Conservation (phyloP, 2,113 vertebrate species). For the Chloropsis hardwickii region DNA sequence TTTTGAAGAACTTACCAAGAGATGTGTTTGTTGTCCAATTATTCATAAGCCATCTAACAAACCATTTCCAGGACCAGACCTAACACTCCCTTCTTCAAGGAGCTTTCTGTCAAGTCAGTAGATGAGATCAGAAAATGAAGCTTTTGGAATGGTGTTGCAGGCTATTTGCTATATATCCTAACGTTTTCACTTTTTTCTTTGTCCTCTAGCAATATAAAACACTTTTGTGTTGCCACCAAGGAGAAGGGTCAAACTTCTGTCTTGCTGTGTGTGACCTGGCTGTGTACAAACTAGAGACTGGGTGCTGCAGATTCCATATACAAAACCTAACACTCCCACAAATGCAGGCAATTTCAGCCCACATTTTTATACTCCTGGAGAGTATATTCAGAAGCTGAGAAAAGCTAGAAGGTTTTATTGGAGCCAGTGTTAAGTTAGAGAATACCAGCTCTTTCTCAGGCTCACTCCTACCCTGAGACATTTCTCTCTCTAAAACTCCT, state of each 20-base stretch:
- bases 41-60: background rate
- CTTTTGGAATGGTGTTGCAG: background rate
- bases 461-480: background rate
- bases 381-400: background rate
- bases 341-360: background rate
- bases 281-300: rapidly evolving
- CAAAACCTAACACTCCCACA: background rate
- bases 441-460: background rate
- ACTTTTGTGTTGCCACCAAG: background rate
- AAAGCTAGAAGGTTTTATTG: background rate
- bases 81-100: background rate
- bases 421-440: background rate
- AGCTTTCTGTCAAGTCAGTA: background rate
- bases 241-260: background rate
- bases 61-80: background rate
- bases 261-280: background rate
- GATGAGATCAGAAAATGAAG: background rate
- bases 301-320: background rate
- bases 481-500: background rate
- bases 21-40: background rate
- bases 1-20: background rate
- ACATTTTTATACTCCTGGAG: background rate
- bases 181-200: background rate
- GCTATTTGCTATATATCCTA: background rate
- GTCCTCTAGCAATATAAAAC: background rate